Conservation (phyloP, 2,113 vertebrate genomes). For the Vombatus ursinus region DNA sequence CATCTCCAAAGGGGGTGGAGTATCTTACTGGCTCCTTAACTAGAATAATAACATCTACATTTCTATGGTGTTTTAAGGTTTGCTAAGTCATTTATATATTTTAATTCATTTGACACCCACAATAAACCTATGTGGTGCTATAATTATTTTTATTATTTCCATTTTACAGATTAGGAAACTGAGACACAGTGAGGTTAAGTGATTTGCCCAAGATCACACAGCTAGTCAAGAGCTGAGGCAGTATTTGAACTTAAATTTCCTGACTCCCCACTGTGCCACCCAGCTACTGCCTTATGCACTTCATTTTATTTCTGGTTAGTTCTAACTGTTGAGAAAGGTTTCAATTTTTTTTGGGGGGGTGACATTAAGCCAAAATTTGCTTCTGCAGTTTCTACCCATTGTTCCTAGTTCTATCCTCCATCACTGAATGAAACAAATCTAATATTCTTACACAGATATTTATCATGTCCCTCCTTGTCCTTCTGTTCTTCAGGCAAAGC, state of each 20-base stretch:
- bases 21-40: neutral
- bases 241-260: neutral
- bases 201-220: neutral
- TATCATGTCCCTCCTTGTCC: no score
- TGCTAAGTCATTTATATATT: neutral
- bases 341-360: neutral
- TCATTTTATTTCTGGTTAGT: neutral
- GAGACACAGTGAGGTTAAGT: neutral
- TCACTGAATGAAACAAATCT: no score
- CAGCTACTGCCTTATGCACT: neutral
- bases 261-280: neutral
- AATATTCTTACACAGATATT: no score
- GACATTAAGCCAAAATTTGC: neutral
- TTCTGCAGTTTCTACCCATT: neutral
- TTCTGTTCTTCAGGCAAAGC: no score
- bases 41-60: neutral
- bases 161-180: neutral
- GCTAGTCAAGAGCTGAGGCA: no score
- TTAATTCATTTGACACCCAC: neutral
- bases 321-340: neutral
- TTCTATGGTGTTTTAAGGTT: neutral
- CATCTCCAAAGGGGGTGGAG: neutral
- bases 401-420: neutral
- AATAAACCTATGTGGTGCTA: neutral
- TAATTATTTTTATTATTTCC: neutral